These are phyloP conservation scores for Habroteleia sp. DNA, from an alignment of 2,888 invertebrate species.

Conservation along the genomic window DNA sequence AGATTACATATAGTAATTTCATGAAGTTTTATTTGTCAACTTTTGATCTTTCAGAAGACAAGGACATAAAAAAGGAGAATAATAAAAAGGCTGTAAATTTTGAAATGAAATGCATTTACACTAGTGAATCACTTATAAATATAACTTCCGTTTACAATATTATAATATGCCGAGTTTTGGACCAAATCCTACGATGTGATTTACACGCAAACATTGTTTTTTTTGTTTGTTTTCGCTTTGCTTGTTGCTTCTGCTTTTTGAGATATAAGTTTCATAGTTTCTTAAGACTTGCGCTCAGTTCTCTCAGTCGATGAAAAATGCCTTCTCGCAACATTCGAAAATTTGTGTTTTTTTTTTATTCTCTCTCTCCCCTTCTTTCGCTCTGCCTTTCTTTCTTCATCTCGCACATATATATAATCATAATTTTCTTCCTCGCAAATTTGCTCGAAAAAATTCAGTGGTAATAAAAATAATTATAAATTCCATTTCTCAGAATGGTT, in stretches of 20 bases:
- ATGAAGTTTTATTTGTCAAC: no score
- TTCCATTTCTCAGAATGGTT: conserved; percentile 68
- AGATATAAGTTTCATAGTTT: conserved; percentile 57
- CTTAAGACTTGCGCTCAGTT: conserved; percentile 40
- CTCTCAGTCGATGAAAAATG: conserved; percentile 34
- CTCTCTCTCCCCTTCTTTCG: conserved; percentile 20
- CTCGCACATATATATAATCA: conserved; percentile 34
- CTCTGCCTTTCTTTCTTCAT: conserved; percentile 23
- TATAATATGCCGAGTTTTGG: conserved; percentile 68
- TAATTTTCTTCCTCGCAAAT: conserved; percentile 46
- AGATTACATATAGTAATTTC: no score
- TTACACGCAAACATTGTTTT: conserved; percentile 60
- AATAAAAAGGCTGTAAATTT: conserved; percentile 25
- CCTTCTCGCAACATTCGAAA: conserved; percentile 13
- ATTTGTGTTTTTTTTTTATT: conserved; percentile 16
- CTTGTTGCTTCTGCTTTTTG: conserved; percentile 21
- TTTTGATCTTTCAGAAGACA: not conserved
- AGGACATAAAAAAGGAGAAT: not conserved
- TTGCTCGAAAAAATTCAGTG: conserved; percentile 61
- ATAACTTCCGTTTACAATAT: conserved; percentile 76
- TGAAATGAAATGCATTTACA: conserved; percentile 76
- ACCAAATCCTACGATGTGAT: conserved; percentile 69
- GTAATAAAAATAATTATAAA: conserved; percentile 71
- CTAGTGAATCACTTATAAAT: conserved; percentile 77
- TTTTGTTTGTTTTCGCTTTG: conserved; percentile 27